These are phyloP conservation scores for Bufotes viridis DNA, from an alignment of 2,797 vertebrate genomes.

Conservation along the genomic window DNA sequence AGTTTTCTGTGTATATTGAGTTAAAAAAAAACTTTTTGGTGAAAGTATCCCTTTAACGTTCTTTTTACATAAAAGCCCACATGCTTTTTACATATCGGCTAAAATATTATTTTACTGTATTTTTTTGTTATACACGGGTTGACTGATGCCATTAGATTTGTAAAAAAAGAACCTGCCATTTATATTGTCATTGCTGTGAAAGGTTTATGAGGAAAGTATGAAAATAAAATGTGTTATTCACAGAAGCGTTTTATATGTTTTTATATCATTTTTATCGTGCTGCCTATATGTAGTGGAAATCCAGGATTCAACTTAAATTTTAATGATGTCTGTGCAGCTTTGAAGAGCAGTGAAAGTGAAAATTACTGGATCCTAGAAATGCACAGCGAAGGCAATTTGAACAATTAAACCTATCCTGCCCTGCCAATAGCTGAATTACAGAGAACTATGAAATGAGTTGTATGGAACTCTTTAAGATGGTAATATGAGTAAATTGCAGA, in stretches of 20 bases:
- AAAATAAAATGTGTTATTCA: constrained; percentile 56
- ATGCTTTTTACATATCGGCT: not conserved
- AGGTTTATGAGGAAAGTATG: constrained; percentile 42
- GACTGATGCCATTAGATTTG: constrained; percentile 13
- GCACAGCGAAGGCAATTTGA: constrained; percentile 45
- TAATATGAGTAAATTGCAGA: constrained; percentile 51
- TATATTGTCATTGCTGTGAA: constrained; percentile 42
- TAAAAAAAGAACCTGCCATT: constrained; percentile 33
- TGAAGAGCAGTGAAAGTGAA: constrained; percentile 33
- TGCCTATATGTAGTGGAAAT: constrained; percentile 40
- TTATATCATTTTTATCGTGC: constrained; percentile 50
- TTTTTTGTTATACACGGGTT: constrained; percentile 20
- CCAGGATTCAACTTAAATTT: constrained; percentile 36
- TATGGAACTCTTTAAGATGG: constrained; percentile 35
- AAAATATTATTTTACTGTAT: not conserved
- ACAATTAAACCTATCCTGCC: constrained; percentile 48
- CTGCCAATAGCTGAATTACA: constrained; percentile 31
- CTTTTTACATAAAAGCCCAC: no score
- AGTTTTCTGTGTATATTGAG: no score
- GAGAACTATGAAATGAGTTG: constrained; percentile 40
- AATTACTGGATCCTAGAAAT: constrained; percentile 35
- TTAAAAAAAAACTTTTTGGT: no score
- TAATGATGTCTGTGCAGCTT: constrained; percentile 40
- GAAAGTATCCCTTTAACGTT: no score
- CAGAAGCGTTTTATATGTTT: constrained; percentile 43